These are phyloP conservation scores for Baronia brevicornis DNA, from an alignment of 2,888 invertebrate genomes.

Conservation along the genomic window DNA sequence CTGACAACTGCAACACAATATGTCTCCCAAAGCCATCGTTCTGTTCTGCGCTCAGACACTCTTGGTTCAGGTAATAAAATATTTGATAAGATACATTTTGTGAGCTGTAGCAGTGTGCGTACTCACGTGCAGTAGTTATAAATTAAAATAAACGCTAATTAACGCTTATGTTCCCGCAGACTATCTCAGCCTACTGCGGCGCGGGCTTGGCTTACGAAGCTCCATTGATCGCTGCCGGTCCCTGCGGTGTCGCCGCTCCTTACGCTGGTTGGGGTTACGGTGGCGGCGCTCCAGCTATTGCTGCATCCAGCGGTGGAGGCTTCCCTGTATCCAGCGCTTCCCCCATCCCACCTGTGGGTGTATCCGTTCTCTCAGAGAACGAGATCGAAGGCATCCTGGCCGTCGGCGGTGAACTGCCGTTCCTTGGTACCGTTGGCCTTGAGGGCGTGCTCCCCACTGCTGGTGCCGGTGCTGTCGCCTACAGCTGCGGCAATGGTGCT, in stretches of 20 bases:
- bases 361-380: slow-evolving; percentile 35
- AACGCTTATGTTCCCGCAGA: background rate
- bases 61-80: slow-evolving; percentile 30
- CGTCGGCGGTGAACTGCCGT: slow-evolving; percentile 26
- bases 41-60: slow-evolving; percentile 30
- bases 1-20: slow-evolving; percentile 17
- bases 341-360: slow-evolving; percentile 28
- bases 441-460: slow-evolving; percentile 25
- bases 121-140: no score
- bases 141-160: background rate
- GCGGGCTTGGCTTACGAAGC: slow-evolving; percentile 1
- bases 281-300: slow-evolving; percentile 13
- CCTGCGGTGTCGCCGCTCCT: background rate
- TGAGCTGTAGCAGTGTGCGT: no score
- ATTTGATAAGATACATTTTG: background rate
- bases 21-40: slow-evolving; percentile 31
- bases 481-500: slow-evolving; percentile 28
- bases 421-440: slow-evolving; percentile 28
- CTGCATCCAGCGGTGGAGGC: slow-evolving; percentile 21
- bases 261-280: slow-evolving; percentile 12
- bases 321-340: slow-evolving; percentile 28
- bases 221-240: background rate
- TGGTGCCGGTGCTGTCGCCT: slow-evolving; percentile 27
- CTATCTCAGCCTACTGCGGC: slow-evolving; percentile 5
- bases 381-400: slow-evolving; percentile 28